phyloP scores from a whole-genome alignment of 1,140 invertebrate species.

The Oppia nitens region DNA sequence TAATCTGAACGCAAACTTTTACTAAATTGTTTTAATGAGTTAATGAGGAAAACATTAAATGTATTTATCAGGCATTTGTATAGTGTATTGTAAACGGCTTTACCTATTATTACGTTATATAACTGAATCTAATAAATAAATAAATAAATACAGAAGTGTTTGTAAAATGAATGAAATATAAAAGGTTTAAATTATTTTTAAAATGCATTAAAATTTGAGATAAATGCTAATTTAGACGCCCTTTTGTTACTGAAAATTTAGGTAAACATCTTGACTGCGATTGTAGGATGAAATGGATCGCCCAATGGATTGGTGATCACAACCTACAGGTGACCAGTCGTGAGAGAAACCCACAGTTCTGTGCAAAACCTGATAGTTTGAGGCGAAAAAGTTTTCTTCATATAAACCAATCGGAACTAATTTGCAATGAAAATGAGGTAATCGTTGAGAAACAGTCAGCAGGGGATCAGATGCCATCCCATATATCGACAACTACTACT shows the following conservation, averaged over 20 bases:
- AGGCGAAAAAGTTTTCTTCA: constrained; percentile 66
- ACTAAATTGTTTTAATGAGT: no score
- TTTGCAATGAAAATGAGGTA: constrained; percentile 20
- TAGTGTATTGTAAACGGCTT: no score
- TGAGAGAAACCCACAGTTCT: constrained; percentile 81
- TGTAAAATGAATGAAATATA: no score
- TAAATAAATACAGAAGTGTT: no score
- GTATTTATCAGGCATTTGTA: no score
- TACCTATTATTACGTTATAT: no score
- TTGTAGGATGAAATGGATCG: constrained; percentile 68
- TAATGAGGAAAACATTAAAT: no score
- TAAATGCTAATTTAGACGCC: background rate
- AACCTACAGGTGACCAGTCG: constrained; percentile 72
- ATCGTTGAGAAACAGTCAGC: background rate
- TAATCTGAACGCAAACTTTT: no score
- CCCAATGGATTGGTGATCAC: constrained; percentile 66
- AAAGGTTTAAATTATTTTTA: no score
- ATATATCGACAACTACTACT: constrained; percentile 4
- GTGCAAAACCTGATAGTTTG: constrained; percentile 57
- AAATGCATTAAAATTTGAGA: no score
- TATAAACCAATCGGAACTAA: constrained; percentile 45
- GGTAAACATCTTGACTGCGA: constrained; percentile 74
- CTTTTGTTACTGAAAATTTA: background rate
- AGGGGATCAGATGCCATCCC: constrained; percentile 2
- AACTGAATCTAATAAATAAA: no score